These are phyloP conservation scores for Eupithecia vulgata DNA, from an alignment of 2,888 invertebrate genomes.

Conservation along the genomic window DNA sequence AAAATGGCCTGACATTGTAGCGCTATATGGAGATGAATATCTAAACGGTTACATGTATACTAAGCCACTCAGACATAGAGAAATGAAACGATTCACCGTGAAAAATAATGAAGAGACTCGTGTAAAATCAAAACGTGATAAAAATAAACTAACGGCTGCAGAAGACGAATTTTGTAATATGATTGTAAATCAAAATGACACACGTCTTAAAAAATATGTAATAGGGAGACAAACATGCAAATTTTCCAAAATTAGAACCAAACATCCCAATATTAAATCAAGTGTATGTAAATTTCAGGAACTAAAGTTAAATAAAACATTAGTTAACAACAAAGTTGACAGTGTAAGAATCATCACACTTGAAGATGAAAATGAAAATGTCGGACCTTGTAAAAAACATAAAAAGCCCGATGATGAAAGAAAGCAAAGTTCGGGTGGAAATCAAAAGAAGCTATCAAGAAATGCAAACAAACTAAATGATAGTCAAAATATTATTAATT, in stretches of 20 bases:
- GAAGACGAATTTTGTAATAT: background rate
- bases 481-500: background rate
- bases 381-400: background rate
- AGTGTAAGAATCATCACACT: background rate
- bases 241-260: background rate
- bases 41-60: background rate
- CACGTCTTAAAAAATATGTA: background rate
- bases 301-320: background rate
- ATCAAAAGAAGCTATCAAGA: background rate
- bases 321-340: background rate
- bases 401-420: background rate
- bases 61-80: background rate
- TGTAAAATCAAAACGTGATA: background rate
- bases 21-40: background rate
- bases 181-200: background rate
- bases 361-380: background rate
- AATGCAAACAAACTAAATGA: background rate
- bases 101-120: background rate
- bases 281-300: background rate
- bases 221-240: background rate
- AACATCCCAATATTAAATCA: background rate
- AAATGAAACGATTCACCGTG: background rate
- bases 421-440: background rate
- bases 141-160: background rate
- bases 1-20: background rate